Evolutionary conservation across 1,140 invertebrate species (phyloP).

Genomic region (Tenebrio molitor): DNA sequence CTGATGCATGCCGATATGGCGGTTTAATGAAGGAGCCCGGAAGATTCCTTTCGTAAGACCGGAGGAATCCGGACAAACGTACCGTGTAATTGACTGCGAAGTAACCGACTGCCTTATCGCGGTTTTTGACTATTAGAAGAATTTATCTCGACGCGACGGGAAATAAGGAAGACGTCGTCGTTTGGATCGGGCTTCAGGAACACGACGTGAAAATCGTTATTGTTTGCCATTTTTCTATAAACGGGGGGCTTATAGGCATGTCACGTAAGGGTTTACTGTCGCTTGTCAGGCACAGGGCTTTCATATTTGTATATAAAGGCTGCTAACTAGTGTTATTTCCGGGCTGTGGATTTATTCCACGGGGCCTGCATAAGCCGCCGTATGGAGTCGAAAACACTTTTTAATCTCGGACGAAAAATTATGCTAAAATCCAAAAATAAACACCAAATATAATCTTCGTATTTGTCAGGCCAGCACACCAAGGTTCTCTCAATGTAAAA

Average conservation of each 20-base stretch:
- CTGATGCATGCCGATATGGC: constrained; percentile 8
- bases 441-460: too few species aligned
- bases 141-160: neutral
- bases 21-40: constrained; percentile 1
- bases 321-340: neutral
- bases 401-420: too few species aligned
- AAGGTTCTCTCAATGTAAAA: too few species aligned
- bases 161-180: neutral
- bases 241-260: constrained; percentile 10
- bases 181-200: neutral
- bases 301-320: constrained; percentile 17
- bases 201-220: constrained; percentile 15
- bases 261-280: constrained; percentile 21
- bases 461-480: too few species aligned
- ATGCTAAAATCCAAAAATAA: too few species aligned
- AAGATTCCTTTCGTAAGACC: neutral
- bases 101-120: neutral
- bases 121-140: constrained; percentile 2
- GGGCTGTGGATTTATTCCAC: too few species aligned
- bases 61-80: constrained; percentile 20
- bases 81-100: constrained; percentile 25
- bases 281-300: neutral
- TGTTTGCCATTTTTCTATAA: constrained; percentile 18
- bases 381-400: too few species aligned
- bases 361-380: too few species aligned